Percentiles rank a stretch among this genome's conserved stretches.
phyloP scores from a whole-genome alignment of 2,888 invertebrate species.

The Conistra vaccinii region DNA sequence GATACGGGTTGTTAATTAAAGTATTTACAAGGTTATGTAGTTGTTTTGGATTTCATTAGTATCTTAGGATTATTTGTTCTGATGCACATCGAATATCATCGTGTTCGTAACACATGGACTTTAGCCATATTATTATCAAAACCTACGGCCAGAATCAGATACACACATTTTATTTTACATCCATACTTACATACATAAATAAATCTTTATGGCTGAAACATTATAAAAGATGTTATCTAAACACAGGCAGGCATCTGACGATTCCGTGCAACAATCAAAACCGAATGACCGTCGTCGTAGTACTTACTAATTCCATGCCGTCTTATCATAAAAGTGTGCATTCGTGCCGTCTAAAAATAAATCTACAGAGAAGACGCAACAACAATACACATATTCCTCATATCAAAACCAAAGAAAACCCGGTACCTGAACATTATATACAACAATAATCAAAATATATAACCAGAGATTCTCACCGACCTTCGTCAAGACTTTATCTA shows the following conservation, averaged over 20 bases:
- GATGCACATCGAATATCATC: background rate
- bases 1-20: conserved; percentile 78
- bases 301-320: too few relatives aligned
- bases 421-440: conserved; percentile 63
- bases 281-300: too few relatives aligned
- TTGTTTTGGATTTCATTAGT: conserved; percentile 25
- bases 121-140: background rate
- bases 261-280: background rate
- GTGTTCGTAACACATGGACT: background rate
- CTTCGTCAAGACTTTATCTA: conserved; percentile 90
- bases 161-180: too few relatives aligned
- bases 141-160: background rate
- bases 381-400: conserved; percentile 28
- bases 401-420: conserved; percentile 42
- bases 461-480: conserved; percentile 79
- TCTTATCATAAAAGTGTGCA: background rate
- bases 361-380: conserved; percentile 10
- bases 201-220: background rate
- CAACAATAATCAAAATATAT: conserved; percentile 72
- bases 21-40: conserved; percentile 70
- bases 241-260: too few relatives aligned
- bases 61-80: background rate
- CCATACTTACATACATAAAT: background rate
- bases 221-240: background rate
- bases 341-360: conserved; percentile 23